phyloP scores from a whole-genome alignment of 2,113 vertebrate genomes.

The Balaeniceps rex region DNA sequence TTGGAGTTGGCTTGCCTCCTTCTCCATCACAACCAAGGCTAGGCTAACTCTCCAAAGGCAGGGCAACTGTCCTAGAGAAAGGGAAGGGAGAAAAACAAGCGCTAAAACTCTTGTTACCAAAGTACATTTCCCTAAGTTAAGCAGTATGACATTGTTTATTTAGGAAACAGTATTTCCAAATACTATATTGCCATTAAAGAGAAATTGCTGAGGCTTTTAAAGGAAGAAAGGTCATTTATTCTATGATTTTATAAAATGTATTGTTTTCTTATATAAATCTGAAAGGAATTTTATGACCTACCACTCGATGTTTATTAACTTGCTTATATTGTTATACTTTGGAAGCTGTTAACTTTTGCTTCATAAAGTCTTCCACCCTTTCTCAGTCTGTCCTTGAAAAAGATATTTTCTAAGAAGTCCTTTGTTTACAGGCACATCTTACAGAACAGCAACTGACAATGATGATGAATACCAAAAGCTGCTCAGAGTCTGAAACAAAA shows the following conservation, averaged over 20 bases:
- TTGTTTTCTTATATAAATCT: background rate
- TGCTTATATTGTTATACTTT: background rate
- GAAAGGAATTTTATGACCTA: background rate
- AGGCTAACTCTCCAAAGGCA: background rate
- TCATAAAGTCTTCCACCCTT: background rate
- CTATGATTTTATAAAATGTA: background rate
- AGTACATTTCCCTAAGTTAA: background rate
- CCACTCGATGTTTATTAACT: background rate
- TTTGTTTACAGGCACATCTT: background rate
- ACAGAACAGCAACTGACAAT: background rate
- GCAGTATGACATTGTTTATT: background rate
- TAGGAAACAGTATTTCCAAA: background rate
- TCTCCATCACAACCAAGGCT: slow-evolving; percentile 65
- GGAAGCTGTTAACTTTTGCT: background rate
- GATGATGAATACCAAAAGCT: background rate
- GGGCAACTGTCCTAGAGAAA: background rate
- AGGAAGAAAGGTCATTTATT: background rate
- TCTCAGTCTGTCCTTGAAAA: background rate
- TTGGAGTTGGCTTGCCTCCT: slow-evolving; percentile 76
- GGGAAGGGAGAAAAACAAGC: background rate
- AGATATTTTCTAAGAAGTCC: background rate
- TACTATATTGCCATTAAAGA: background rate
- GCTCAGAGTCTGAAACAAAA: background rate
- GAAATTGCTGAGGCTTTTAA: background rate
- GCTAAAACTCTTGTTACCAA: background rate